Evolutionary conservation across 2,113 vertebrate species (phyloP).

Genomic region (Setophaga coronata): DNA sequence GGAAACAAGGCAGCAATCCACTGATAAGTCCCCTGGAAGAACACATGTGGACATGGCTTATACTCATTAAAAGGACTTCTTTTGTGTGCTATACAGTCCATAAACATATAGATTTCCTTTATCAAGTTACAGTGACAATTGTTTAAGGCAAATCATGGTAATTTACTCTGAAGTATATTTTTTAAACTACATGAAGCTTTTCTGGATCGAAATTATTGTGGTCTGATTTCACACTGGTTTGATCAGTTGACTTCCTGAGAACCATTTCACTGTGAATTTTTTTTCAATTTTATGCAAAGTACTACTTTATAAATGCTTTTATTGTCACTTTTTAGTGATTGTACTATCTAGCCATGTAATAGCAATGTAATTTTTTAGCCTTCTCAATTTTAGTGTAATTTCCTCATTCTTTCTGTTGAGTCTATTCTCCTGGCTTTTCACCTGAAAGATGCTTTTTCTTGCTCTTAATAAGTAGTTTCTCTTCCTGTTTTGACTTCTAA

Average conservation of each 20-base stretch:
- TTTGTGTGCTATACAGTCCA: not conserved
- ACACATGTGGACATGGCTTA: not conserved
- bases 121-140: not conserved
- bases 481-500: not conserved
- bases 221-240: not conserved
- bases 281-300: not conserved
- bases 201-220: not conserved
- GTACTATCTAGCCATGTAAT: not conserved
- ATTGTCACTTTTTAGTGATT: not conserved
- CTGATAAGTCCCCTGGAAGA: not conserved
- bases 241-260: not conserved
- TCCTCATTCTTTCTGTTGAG: not conserved
- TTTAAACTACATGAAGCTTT: not conserved
- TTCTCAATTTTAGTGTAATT: not conserved
- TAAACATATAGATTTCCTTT: not conserved
- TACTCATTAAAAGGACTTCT: not conserved
- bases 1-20: no score
- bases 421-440: not conserved
- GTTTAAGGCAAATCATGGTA: not conserved
- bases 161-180: not conserved
- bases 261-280: not conserved
- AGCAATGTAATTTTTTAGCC: not conserved
- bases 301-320: not conserved
- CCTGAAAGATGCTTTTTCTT: not conserved
- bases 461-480: constrained; percentile 6